These are phyloP conservation scores for Onthophagus taurus DNA, from an alignment of 1,140 invertebrate genomes.

Conservation along the genomic window DNA sequence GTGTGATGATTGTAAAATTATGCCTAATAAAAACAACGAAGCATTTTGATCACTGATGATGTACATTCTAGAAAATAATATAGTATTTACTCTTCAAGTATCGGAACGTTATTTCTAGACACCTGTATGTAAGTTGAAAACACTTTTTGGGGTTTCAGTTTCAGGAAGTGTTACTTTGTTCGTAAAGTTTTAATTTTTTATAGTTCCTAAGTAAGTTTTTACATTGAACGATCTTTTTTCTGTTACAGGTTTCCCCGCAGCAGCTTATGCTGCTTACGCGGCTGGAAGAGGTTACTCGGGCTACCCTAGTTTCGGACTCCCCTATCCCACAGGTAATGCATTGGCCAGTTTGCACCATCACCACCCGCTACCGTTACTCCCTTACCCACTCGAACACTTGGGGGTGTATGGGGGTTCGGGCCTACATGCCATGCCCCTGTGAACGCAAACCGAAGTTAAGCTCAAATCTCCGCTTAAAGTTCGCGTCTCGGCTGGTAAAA, in stretches of 20 bases:
- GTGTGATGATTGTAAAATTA: too few relatives aligned
- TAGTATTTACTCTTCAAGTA: too few relatives aligned
- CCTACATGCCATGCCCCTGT: constrained; percentile 74
- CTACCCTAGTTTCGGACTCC: constrained; percentile 93
- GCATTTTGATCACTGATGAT: too few relatives aligned
- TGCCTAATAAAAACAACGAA: too few relatives aligned
- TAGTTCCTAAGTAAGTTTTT: too few relatives aligned
- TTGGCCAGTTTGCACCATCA: constrained; percentile 56
- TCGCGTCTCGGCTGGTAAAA: background rate
- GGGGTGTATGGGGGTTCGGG: constrained; percentile 47
- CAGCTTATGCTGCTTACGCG: constrained; percentile 86
- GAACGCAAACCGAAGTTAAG: constrained; percentile 41
- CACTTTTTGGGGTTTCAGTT: too few relatives aligned
- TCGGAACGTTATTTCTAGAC: too few relatives aligned
- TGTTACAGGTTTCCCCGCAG: constrained; percentile 81
- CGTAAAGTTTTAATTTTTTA: background rate
- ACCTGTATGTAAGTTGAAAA: too few relatives aligned
- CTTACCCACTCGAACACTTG: constrained; percentile 52
- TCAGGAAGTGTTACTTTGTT: background rate
- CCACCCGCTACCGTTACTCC: constrained; percentile 47
- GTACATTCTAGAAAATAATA: too few relatives aligned
- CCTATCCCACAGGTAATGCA: constrained; percentile 92
- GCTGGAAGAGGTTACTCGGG: constrained; percentile 88
- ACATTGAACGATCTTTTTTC: too few relatives aligned
- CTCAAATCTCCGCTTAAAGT: constrained; percentile 3